Evolutionary conservation across 2,113 vertebrate genomes (phyloP), one percentile per base, ranked within the genome.

Genomic region (Scolopax mira): DNA sequence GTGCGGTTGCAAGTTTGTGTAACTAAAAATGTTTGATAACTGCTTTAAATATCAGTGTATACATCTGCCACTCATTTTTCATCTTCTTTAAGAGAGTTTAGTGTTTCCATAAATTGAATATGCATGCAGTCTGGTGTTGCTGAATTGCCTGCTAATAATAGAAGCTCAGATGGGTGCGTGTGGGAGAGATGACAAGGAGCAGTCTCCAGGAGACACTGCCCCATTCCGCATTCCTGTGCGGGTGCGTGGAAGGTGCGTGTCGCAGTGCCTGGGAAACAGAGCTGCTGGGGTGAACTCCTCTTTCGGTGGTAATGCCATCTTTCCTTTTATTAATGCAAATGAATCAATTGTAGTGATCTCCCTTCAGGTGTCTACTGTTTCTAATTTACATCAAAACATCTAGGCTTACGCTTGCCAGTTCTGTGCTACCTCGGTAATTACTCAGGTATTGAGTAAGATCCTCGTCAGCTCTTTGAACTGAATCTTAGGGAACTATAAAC

Each of bases 131-230:
- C 73, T 69, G 28, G 31, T 85, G 73, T 70, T 84, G 72, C 51
- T 87, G 69, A 85, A 46, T 57, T 85, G 58, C n/a, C 51, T 74
- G 61, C 42, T 93, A 89, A 74, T 86, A 84, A 90, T 30, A 79
- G 60, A 77, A 79, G 44, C 46, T 75, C 18, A 88, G 82, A 62
- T 33, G 44, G 24, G 11, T 15, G 33, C 33, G 9, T 17, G 48
- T 1, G 33, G 12, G 10, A 48, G 77, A 48, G 51, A 42, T 85
- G 71, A 58, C 24, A 54, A 66, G 31, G 37, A 79, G 18, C 23
- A 24, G 39, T 17, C 51, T 80, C 42, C 22, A 44, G 14, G 54
- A 79, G 62, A 30, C 18, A 3, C 83, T 35, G 41, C 25, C 9
- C 25, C 15, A 13, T 70, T 90, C 78, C 89, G n/a, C 33, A 30